These are phyloP conservation scores for Holocentrus rufus DNA, from an alignment of 2,797 vertebrate species.

Conservation along the genomic window DNA sequence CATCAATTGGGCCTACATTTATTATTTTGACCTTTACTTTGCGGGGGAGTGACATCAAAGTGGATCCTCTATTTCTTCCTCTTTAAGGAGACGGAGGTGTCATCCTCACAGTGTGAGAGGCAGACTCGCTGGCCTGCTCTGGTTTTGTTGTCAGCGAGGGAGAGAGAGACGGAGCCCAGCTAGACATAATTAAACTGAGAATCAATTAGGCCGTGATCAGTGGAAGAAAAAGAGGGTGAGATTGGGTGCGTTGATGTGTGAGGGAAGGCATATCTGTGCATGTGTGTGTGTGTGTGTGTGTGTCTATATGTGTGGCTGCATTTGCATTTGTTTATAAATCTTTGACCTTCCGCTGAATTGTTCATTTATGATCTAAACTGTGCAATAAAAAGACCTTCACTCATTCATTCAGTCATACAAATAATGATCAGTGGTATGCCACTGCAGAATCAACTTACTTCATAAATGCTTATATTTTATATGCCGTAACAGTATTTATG, in stretches of 20 bases:
- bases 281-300: slow-evolving; percentile 8
- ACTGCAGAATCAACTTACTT: no score
- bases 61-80: slow-evolving; percentile 60
- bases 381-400: no score
- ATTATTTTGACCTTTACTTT: slow-evolving; percentile 88
- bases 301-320: no score
- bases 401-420: no score
- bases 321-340: no score
- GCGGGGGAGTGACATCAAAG: slow-evolving; percentile 82
- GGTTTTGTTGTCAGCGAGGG: slow-evolving; percentile 74
- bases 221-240: slow-evolving; percentile 40
- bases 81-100: slow-evolving; percentile 76
- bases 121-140: slow-evolving; percentile 68
- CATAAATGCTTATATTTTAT: no score
- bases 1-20: slow-evolving; percentile 86
- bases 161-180: slow-evolving; percentile 70
- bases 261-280: slow-evolving; percentile 21
- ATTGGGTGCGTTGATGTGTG: slow-evolving; percentile 23
- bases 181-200: slow-evolving; percentile 80
- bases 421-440: no score
- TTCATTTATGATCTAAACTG: no score
- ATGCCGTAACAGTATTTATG: no score
- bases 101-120: slow-evolving; percentile 77
- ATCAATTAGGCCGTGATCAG: slow-evolving; percentile 74
- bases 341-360: no score